Base-by-base conservation (phyloP, 2,888 invertebrate species). In the Rhogogaster chlorosoma region DNA sequence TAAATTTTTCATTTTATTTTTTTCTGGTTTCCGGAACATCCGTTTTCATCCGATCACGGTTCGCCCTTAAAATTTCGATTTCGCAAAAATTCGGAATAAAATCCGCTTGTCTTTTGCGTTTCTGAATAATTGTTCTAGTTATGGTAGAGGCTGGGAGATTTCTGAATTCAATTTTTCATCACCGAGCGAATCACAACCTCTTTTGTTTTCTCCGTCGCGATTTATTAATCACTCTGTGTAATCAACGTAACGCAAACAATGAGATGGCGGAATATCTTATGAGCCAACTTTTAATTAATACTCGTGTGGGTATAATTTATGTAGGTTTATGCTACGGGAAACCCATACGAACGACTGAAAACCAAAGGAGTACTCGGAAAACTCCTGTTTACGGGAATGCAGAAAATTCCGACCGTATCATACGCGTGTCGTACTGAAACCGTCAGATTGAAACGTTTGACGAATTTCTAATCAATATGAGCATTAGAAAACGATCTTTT, bases 191-290 rank as follows among this genome's bases (percentile, higher is more conserved):
- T 32, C 29, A 32, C 15, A 15, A 32, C 15, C 67, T 6, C 67
- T 32, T 67, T 67, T 67, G 32, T 67, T 67, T 64, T 26, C 67
- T 32, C 7, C 15, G 18, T 67, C 32, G 18, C 67, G 32, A 67
- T 67, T 67, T 32, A 32, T 67, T 67, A 67, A 73, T 73, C 38
- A 73, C 71, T n/a, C 42, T 10, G 42, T 73, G 38, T 42, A 73
- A 73, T 73, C 26, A 73, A 73, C 71, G 38, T 15, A 42, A 15
- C 1, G 71, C 42, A 73, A 73, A 73, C 71, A 73, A 73, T 73
- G 38, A 73, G 38, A 42, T 73, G 42, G 71, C 71, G n/a, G 71
- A 73, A 73, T 73, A 73, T 42, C 71, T 73, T 42, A 42, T 73
- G 71, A 42, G 42, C n/a, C 9, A 42, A 73, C 38, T 42, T 73